Evolutionary conservation across 2,797 vertebrate genomes (phyloP).

Genomic region (Capromys pilorides): DNA sequence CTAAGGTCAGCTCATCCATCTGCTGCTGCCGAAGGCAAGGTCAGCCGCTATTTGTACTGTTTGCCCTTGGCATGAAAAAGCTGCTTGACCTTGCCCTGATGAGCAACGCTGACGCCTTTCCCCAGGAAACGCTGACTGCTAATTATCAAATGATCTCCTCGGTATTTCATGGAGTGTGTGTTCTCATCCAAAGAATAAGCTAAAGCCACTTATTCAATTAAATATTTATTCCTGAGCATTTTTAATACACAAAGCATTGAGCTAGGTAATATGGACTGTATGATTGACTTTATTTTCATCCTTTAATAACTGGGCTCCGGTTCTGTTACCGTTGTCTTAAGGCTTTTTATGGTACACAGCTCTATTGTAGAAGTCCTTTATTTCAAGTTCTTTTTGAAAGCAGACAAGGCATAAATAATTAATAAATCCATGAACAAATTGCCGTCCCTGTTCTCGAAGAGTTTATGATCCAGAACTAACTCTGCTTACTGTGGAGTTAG

Average conservation of each 20-base stretch:
- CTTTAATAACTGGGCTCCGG: neutral
- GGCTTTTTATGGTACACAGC: neutral
- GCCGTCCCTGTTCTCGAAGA: slow-evolving; percentile 42
- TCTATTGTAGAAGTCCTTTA: slow-evolving; percentile 38
- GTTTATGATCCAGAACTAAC: slow-evolving; percentile 71
- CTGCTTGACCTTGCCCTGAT: slow-evolving; percentile 44
- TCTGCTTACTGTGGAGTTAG: slow-evolving; percentile 30
- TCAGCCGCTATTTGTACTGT: neutral
- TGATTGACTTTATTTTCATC: neutral
- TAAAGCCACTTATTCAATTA: slow-evolving; percentile 36
- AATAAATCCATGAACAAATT: slow-evolving; percentile 59
- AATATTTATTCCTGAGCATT: slow-evolving; percentile 35
- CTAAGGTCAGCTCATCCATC: slow-evolving; percentile 44
- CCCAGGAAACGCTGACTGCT: slow-evolving; percentile 3
- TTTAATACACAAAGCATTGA: neutral
- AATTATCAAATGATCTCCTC: slow-evolving; percentile 34
- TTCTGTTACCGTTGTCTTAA: slow-evolving; percentile 28
- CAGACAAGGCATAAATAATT: slow-evolving; percentile 65
- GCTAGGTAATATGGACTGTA: neutral
- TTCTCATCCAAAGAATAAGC: neutral
- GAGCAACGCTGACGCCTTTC: slow-evolving; percentile 33
- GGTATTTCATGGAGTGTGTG: slow-evolving; percentile 28
- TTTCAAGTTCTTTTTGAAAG: slow-evolving; percentile 45
- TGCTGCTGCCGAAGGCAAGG: slow-evolving; percentile 57
- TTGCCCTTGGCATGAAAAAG: slow-evolving; percentile 31